Base-by-base conservation (phyloP, 2,888 invertebrate species). In the Suillia variegata region DNA sequence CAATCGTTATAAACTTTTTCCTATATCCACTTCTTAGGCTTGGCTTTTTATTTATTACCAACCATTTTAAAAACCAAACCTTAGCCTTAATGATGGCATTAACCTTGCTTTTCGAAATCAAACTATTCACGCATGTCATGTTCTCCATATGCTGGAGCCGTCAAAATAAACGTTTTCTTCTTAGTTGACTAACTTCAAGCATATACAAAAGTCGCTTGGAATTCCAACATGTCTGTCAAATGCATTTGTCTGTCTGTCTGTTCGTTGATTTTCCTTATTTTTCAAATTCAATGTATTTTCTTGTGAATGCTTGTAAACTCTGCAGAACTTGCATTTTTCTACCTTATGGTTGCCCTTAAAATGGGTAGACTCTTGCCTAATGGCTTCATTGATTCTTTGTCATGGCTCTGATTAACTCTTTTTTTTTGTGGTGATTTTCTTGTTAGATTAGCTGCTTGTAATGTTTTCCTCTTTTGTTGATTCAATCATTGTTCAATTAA, bases 81-180 rank as follows among this genome's bases (percentile, higher is more conserved):
- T n/a, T n/a, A n/a, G n/a, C n/a, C 5, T 13, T 22, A 54, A 58
- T 54, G 58, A 54, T 54, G 58, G 48, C 58, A 58, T 48, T 54
- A 58, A 58, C 58, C 58, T 58, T 45, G 22, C 34, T 47, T 22
- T 18, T 48, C n/a, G 56, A 21, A 34, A 50, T 8, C 50, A 31
- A 22, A 45, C 48, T 13, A 24, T 22, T 18, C 38, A 48, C 12
- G 17, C 22, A 42, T 54, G 26, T 20, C 24, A 38, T 54, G 18
- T 17, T 22, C 45, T 42, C 45, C 17, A 26, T 10, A 47, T 47
- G 24, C 22, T 24, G 54, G n/a, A 38, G 18, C 50, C 38, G 48
- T 47, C 5, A 31, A 52, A n/a, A 17, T n/a, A n/a, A n/a, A n/a
- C n/a, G n/a, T n/a, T n/a, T n/a, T n/a, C n/a, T 50, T 31, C 18